Percentiles rank a stretch among this genome's conserved stretches.
Evolutionary conservation across 2,888 invertebrate species (phyloP).

Genomic region (Eupithecia subfuscata): DNA sequence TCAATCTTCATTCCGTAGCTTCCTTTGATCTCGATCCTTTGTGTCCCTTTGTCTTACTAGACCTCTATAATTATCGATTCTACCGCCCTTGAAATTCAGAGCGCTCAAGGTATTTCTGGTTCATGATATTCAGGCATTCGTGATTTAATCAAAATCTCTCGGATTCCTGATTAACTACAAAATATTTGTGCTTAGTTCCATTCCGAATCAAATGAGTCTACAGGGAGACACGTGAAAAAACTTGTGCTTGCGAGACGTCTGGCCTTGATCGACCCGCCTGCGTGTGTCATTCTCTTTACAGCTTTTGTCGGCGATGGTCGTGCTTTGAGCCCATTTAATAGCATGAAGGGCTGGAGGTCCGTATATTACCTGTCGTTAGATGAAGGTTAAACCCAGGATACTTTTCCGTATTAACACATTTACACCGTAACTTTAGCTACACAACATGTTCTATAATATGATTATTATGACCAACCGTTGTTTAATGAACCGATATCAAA

Average conservation of each 20-base stretch:
- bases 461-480: background rate
- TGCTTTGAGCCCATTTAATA: slow-evolving; percentile 52
- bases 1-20: slow-evolving; percentile 50
- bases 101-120: slow-evolving; percentile 35
- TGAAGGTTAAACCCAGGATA: slow-evolving; percentile 49
- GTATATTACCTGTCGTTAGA: slow-evolving; percentile 22
- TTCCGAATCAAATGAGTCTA: slow-evolving; percentile 33
- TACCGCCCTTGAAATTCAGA: slow-evolving; percentile 48
- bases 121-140: slow-evolving; percentile 48
- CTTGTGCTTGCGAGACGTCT: slow-evolving; percentile 53
- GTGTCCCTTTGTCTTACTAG: slow-evolving; percentile 42
- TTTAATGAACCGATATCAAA: background rate
- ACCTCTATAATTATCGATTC: slow-evolving; percentile 51
- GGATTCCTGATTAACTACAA: slow-evolving; percentile 30
- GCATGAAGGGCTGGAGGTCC: slow-evolving; percentile 46
- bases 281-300: slow-evolving; percentile 66
- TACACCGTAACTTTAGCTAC: background rate
- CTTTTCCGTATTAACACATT: background rate
- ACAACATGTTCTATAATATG: background rate
- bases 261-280: slow-evolving; percentile 77
- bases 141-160: slow-evolving; percentile 41
- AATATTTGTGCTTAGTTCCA: slow-evolving; percentile 11
- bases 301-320: slow-evolving; percentile 53
- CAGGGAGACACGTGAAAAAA: slow-evolving; percentile 32
- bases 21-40: slow-evolving; percentile 50